Conservation (phyloP, 1,140 invertebrate genomes). For the Drosophila baimaii region DNA sequence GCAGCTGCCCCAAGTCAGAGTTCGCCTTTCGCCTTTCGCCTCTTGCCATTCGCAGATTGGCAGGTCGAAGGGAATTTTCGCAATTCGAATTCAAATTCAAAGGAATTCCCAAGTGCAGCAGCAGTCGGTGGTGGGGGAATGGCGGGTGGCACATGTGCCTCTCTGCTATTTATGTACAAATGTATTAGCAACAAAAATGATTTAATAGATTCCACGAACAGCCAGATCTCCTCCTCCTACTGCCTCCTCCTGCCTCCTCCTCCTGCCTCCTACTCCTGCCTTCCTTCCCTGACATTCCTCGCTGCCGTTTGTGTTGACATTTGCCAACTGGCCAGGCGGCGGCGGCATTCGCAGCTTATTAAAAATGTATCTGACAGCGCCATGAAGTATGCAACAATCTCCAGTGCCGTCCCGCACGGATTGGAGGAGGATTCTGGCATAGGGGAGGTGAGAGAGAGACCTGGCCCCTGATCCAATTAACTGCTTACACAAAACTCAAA, state of each 20-base stretch:
- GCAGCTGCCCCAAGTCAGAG: slow-evolving; percentile 40
- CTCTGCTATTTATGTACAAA: slow-evolving; percentile 52
- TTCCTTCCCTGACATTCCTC: slow-evolving; percentile 18
- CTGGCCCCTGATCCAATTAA: slow-evolving; percentile 80
- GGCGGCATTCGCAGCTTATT: slow-evolving; percentile 66
- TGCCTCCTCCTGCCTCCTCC: background rate
- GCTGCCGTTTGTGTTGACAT: slow-evolving; percentile 56
- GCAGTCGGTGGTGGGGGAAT: no score
- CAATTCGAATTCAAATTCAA: slow-evolving; percentile 59
- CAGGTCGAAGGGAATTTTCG: slow-evolving; percentile 22
- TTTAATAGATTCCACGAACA: slow-evolving; percentile 76
- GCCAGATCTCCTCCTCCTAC: background rate
- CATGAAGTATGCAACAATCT: slow-evolving; percentile 73
- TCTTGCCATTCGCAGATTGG: slow-evolving; percentile 61
- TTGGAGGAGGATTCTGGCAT: slow-evolving; percentile 12
- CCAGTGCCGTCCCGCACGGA: slow-evolving; percentile 39
- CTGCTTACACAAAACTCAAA: slow-evolving; percentile 82
- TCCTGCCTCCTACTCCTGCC: background rate
- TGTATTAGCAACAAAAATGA: slow-evolving; percentile 72
- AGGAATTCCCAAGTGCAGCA: slow-evolving; percentile 50
- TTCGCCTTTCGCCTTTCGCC: slow-evolving; percentile 42
- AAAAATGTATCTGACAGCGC: slow-evolving; percentile 72
- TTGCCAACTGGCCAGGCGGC: slow-evolving; percentile 36
- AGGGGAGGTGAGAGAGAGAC: background rate
- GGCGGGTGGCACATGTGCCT: slow-evolving; percentile 54